These are phyloP conservation scores for Mesocricetus auratus DNA, from an alignment of 2,113 vertebrate genomes.

Conservation along the genomic window DNA sequence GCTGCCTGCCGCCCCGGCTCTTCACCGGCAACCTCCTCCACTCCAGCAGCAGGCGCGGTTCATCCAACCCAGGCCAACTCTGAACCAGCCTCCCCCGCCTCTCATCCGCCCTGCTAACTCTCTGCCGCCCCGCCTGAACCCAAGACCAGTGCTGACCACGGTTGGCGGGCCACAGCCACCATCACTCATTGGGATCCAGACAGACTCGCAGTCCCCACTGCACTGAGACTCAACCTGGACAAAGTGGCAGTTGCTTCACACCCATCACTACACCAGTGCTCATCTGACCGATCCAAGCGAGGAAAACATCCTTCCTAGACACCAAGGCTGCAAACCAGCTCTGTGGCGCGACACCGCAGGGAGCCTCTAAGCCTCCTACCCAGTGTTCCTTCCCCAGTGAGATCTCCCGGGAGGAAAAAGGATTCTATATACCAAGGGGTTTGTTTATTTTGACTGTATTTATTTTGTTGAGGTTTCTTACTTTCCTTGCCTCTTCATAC, in stretches of 20 bases:
- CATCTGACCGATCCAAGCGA: slow-evolving; percentile 50
- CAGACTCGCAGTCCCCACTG: slow-evolving; percentile 92
- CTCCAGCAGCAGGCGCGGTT: slow-evolving; percentile 97
- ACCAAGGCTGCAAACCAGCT: slow-evolving; percentile 79
- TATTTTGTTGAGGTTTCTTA: slow-evolving; percentile 89
- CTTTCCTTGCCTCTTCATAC: slow-evolving; percentile 87
- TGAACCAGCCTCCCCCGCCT: slow-evolving; percentile 95
- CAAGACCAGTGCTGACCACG: slow-evolving; percentile 90
- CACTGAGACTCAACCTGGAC: slow-evolving; percentile 86
- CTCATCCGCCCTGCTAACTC: slow-evolving; percentile 97
- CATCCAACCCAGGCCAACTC: slow-evolving; percentile 93
- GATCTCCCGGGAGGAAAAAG: slow-evolving; percentile 81
- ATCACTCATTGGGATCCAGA: slow-evolving; percentile 91
- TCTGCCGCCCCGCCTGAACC: slow-evolving; percentile 96
- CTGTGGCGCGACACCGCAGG: slow-evolving; percentile 76
- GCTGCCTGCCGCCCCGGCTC: slow-evolving; percentile 94
- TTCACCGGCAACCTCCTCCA: slow-evolving; percentile 97
- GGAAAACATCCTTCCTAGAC: slow-evolving; percentile 61
- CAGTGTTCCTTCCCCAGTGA: slow-evolving; percentile 80
- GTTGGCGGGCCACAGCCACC: slow-evolving; percentile 90
- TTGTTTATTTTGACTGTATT: slow-evolving; percentile 89
- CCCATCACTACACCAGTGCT: slow-evolving; percentile 68
- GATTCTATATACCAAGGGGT: slow-evolving; percentile 84
- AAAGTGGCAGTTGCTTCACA: slow-evolving; percentile 73
- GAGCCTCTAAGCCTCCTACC: slow-evolving; percentile 82